These are phyloP conservation scores for Leptopilina syphax DNA, from an alignment of 2,888 invertebrate genomes.

Conservation along the genomic window DNA sequence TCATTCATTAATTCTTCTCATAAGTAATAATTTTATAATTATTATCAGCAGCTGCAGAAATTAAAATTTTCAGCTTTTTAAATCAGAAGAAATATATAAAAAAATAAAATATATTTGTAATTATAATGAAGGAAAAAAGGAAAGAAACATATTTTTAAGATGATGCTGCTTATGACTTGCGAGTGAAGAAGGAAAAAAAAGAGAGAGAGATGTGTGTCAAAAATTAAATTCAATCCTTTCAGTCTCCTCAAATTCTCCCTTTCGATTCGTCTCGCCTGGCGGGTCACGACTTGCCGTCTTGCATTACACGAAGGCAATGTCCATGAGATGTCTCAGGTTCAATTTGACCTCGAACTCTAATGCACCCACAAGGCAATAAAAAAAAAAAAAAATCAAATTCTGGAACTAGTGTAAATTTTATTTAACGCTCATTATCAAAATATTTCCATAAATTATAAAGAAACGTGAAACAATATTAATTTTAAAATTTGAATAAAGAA, in stretches of 20 bases:
- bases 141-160: too few species aligned
- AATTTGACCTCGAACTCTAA: not conserved
- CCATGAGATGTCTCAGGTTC: not conserved
- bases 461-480: too few species aligned
- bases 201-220: conserved; percentile 43
- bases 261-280: conserved; percentile 62
- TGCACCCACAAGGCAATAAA: not conserved
- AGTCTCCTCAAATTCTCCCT: conserved; percentile 52
- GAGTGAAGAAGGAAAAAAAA: not conserved
- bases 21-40: too few species aligned
- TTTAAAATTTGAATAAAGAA: too few species aligned
- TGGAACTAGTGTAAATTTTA: not conserved
- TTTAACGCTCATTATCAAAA: not conserved
- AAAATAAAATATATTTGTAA: too few species aligned
- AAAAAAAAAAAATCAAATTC: not conserved
- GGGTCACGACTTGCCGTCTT: conserved; percentile 56
- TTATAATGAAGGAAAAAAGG: too few species aligned
- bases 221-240: conserved; percentile 66
- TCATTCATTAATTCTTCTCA: too few species aligned
- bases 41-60: too few species aligned
- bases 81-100: too few species aligned
- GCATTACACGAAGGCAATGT: conserved; percentile 18
- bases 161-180: too few species aligned
- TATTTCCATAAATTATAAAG: too few species aligned
- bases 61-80: too few species aligned